A percentile compares a stretch with the other conserved stretches of the same genome.
Evolutionary conservation across 2,888 invertebrate species (phyloP).

Genomic region (Chymomyza caudatula): DNA sequence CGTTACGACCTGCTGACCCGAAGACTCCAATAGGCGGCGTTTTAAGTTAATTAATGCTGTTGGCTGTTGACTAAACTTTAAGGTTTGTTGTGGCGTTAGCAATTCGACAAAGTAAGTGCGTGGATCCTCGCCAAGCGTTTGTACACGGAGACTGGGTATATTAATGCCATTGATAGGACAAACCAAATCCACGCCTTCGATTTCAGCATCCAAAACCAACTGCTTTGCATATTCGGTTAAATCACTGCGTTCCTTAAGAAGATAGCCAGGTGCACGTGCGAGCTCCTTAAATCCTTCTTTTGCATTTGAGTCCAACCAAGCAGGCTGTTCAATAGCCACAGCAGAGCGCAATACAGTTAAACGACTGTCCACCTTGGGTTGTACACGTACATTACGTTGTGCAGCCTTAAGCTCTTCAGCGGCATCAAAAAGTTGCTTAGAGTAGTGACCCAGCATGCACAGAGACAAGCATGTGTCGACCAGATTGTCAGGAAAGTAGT

Average conservation of each 20-base stretch:
- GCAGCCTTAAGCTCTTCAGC: conserved; percentile 58
- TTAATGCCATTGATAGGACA: conserved; percentile 75
- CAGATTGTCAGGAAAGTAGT: conserved; percentile 71
- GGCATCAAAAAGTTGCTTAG: conserved; percentile 61
- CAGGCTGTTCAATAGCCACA: conserved; percentile 72
- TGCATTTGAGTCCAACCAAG: conserved; percentile 40
- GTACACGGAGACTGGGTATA: conserved; percentile 70
- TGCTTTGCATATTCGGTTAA: conserved; percentile 53
- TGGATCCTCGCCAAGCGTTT: conserved; percentile 34
- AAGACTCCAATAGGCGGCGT: conserved; percentile 58
- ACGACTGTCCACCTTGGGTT: conserved; percentile 75
- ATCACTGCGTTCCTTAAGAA: conserved; percentile 58
- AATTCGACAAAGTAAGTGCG: conserved; percentile 65
- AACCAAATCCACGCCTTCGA: conserved; percentile 58
- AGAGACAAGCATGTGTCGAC: conserved; percentile 73
- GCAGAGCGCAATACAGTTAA: conserved; percentile 69
- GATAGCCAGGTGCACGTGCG: conserved; percentile 60
- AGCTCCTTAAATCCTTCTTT: conserved; percentile 53
- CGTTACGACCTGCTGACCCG: conserved; percentile 66
- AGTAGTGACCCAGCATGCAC: conserved; percentile 69
- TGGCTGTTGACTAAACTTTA: conserved; percentile 65
- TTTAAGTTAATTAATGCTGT: conserved; percentile 69
- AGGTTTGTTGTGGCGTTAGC: conserved; percentile 62
- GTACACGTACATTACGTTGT: conserved; percentile 43
- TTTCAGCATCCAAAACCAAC: conserved; percentile 48